Evolutionary conservation across 1,140 invertebrate species (phyloP), one percentile per base, ranked within the genome.

Genomic region (Tetraneura akinire): DNA sequence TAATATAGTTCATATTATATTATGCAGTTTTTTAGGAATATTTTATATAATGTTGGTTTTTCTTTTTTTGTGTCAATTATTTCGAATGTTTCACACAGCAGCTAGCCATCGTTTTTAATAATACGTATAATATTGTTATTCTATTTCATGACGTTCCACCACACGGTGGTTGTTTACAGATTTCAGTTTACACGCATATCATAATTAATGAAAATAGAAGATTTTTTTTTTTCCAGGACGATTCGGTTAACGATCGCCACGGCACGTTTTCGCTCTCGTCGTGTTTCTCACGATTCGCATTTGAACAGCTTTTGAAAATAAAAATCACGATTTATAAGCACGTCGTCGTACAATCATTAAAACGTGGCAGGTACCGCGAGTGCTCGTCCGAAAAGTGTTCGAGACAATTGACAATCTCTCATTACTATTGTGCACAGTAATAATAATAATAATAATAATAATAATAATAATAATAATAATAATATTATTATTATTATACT

Each of bases 261-360:
- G 21, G 21, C 66, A 68, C 42, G 66, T 68, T 68, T 47, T 47
- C 1, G 21, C 37, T 47, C 66, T 68, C 42, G 64, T 66, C 45
- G 51, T n/a, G 18, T 53, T 37, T 18, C 51, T 53, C 18, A 9
- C 18, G 64, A 66, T 1, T 42, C n/a, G 1, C 21, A 32, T 66
- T 14, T 10, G n/a, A n/a, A 66, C 37, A 10, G 32, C n/a, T 32
- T 45, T 66, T 42, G 32, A 66, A 66, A 66, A 66, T 10, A n/a
- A 66, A 66, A 64, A 32, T 64, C 13, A 11, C 32, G 32, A 64
- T 70, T 26, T 29, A 29, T 6, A 29, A 51, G 68, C 49, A 51
- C 47, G 23, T 51, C 47, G 23, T 51, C 11, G 16, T 14, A 0
- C 18, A 42, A 70, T 70, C 66, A 70, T 70, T 70, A 70, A 71